These are phyloP conservation scores for Spinibarbus caldwelli DNA, from an alignment of 2,797 vertebrate species.

Conservation along the genomic window DNA sequence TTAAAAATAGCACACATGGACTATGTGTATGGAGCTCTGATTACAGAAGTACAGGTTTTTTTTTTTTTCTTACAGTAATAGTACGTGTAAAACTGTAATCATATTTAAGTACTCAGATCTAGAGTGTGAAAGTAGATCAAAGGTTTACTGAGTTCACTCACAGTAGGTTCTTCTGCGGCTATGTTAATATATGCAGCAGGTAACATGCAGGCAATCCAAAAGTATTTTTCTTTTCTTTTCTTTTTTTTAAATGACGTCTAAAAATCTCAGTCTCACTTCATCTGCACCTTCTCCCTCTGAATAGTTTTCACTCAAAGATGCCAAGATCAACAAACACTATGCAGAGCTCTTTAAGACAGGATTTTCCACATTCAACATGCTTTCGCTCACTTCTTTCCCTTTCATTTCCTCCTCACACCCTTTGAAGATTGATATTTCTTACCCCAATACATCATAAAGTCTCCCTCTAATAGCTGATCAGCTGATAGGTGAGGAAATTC, in stretches of 20 bases:
- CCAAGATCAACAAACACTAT: conserved; percentile 79
- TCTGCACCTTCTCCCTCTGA: conserved; percentile 73
- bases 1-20: background rate
- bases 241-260: conserved; percentile 1
- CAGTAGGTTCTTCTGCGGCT: background rate
- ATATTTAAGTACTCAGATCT: background rate
- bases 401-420: conserved; percentile 25
- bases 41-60: background rate
- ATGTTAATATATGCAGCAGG: conserved; percentile 41
- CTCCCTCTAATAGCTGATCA: conserved; percentile 13
- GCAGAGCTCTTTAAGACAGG: conserved; percentile 76
- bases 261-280: conserved; percentile 61
- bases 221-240: background rate
- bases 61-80: background rate
- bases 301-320: conserved; percentile 70
- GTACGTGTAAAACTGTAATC: background rate
- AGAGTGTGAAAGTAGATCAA: conserved; percentile 1
- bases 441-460: conserved; percentile 23
- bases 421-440: conserved; percentile 47
- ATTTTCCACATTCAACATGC: conserved; percentile 79
- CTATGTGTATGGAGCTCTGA: background rate
- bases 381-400: conserved; percentile 12
- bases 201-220: conserved; percentile 20
- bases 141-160: background rate
- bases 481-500: conserved; percentile 9